Percentiles rank a stretch among this genome's conserved stretches.
Evolutionary conservation across 2,888 invertebrate species (phyloP).

Genomic region (Exephanes ischioxanthus): DNA sequence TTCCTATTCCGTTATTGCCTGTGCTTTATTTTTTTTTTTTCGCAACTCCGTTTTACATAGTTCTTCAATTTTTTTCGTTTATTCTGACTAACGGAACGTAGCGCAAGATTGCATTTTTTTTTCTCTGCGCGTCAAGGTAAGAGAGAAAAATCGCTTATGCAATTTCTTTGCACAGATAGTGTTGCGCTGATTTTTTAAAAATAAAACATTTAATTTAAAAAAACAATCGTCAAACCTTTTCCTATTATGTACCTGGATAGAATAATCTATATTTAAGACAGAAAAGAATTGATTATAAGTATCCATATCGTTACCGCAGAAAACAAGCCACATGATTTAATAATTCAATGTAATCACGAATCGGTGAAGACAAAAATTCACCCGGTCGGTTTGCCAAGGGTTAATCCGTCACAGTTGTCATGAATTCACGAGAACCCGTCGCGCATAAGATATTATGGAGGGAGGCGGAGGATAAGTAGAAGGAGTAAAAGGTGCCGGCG

Average conservation of each 20-base stretch:
- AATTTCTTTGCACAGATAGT: not conserved
- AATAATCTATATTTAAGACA: not conserved
- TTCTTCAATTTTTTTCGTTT: conserved; percentile 4
- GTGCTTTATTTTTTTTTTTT: not conserved
- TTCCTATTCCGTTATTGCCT: conserved; percentile 52
- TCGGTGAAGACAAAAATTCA: not conserved
- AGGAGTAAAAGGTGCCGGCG: conserved; percentile 20
- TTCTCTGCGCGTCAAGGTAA: not conserved
- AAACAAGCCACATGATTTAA: no score
- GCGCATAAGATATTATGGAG: conserved; percentile 1
- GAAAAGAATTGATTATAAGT: not conserved
- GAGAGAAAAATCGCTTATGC: not conserved
- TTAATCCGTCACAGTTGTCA: not conserved
- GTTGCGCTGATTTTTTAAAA: not conserved
- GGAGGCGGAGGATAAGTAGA: conserved; percentile 28
- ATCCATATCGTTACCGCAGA: no score
- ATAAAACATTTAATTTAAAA: not conserved
- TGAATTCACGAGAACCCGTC: not conserved
- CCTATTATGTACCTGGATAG: not conserved
- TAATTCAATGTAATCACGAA: no score
- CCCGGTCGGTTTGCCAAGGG: not conserved
- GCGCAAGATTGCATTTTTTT: not conserved
- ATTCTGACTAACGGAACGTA: not conserved
- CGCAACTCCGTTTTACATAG: not conserved
- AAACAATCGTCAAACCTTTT: not conserved